These are phyloP conservation scores for Hyles vespertilio DNA, from an alignment of 1,140 invertebrate species.

Conservation along the genomic window DNA sequence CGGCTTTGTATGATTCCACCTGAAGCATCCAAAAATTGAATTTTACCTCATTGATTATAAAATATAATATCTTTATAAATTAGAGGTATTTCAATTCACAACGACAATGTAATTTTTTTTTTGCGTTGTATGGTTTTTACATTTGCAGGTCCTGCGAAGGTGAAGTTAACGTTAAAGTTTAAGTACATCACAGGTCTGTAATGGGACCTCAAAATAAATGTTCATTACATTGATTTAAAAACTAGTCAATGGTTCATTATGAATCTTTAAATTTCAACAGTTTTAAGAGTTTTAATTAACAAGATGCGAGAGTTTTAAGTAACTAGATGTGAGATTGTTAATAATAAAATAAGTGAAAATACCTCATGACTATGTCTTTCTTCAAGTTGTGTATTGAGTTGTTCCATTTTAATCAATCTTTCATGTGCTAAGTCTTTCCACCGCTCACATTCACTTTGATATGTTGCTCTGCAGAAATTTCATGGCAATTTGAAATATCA, in stretches of 20 bases:
- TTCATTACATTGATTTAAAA: too few species aligned
- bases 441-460: slow-evolving; percentile 57
- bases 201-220: too few species aligned
- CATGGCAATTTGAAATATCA: not conserved
- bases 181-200: too few species aligned
- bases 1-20: slow-evolving; percentile 67
- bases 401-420: slow-evolving; percentile 67
- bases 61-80: slow-evolving; percentile 3
- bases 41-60: not conserved
- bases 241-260: too few species aligned
- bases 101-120: too few species aligned
- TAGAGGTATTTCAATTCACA: too few species aligned
- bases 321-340: not conserved
- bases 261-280: too few species aligned
- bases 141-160: too few species aligned
- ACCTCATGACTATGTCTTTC: slow-evolving; percentile 65
- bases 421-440: slow-evolving; percentile 68
- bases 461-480: slow-evolving; percentile 36
- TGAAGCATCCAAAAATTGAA: not conserved
- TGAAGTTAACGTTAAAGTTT: too few species aligned
- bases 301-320: too few species aligned
- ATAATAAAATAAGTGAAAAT: slow-evolving; percentile 4
- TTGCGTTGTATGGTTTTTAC: too few species aligned
- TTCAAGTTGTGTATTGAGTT: slow-evolving; percentile 58
- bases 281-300: too few species aligned